These are phyloP conservation scores for Drosophila leonis DNA, from an alignment of 2,888 invertebrate genomes.

Conservation along the genomic window DNA sequence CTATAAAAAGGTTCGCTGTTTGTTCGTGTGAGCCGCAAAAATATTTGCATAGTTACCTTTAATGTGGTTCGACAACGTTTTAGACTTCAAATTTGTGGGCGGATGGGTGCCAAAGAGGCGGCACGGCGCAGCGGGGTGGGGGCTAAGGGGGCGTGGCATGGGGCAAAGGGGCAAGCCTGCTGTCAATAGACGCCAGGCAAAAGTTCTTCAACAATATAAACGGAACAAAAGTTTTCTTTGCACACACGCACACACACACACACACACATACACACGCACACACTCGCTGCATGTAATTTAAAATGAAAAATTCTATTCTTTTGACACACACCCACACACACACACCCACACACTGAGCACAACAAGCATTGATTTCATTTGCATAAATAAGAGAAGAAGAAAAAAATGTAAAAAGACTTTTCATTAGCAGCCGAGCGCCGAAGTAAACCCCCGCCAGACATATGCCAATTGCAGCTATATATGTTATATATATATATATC, in stretches of 20 bases:
- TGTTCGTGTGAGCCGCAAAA: conserved; percentile 82
- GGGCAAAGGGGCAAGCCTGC: conserved; percentile 2
- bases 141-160: neutral
- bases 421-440: conserved; percentile 1
- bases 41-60: conserved; percentile 85
- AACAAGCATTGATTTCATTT: conserved; percentile 78
- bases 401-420: conserved; percentile 29
- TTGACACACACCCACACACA: conserved; percentile 56
- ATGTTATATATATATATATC: neutral
- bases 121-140: neutral
- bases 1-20: conserved; percentile 60
- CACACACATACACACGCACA: conserved; percentile 37
- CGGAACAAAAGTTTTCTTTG: conserved; percentile 75
- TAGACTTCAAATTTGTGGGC: conserved; percentile 9
- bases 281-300: conserved; percentile 64
- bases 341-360: conserved; percentile 27
- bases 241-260: conserved; percentile 33
- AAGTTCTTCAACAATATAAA: conserved; percentile 72
- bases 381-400: conserved; percentile 62
- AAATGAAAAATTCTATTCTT: conserved; percentile 81
- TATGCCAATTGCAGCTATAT: neutral
- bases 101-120: neutral
- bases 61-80: conserved; percentile 80
- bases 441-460: conserved; percentile 6
- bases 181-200: conserved; percentile 44